Conservation (phyloP, 1,140 invertebrate species). For the Eurytemora carolleeae region DNA sequence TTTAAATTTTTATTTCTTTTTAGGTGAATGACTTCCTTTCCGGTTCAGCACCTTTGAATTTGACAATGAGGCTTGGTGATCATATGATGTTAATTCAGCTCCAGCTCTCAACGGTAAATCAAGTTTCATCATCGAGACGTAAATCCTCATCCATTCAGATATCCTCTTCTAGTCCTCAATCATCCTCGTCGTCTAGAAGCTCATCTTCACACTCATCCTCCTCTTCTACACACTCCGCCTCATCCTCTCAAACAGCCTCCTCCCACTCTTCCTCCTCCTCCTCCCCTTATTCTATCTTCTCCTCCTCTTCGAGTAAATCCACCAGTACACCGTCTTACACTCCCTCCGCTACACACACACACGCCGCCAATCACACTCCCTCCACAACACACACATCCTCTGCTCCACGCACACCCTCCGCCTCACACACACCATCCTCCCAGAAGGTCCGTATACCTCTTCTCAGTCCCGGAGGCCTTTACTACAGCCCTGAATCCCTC, state of each 20-base stretch:
- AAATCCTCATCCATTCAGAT: conserved; percentile 16
- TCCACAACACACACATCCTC: neutral
- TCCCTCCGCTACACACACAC: conserved; percentile 16
- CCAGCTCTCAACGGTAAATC: conserved; percentile 60
- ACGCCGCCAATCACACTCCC: conserved; percentile 15
- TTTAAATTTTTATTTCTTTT: conserved; percentile 20
- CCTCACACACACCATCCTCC: neutral
- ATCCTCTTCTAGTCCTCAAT: conserved; percentile 17
- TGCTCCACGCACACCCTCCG: neutral
- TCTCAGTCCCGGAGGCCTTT: neutral
- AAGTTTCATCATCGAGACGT: conserved; percentile 17
- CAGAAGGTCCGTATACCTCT: neutral
- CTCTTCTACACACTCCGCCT: conserved; percentile 15
- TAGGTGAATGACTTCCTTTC: conserved; percentile 81
- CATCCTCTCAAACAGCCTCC: conserved; percentile 16
- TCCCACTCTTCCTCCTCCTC: conserved; percentile 17
- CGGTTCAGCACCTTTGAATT: conserved; percentile 72
- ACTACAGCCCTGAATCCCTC: too few relatives aligned
- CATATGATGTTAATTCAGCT: conserved; percentile 93
- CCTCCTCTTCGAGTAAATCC: conserved; percentile 15
- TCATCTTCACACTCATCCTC: neutral
- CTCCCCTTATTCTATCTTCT: conserved; percentile 15
- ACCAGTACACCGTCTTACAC: conserved; percentile 16
- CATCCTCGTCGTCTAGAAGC: conserved; percentile 13
- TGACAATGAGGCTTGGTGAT: conserved; percentile 80